Conservation (phyloP, 2,888 invertebrate species). For the Notodonta ziczac region DNA sequence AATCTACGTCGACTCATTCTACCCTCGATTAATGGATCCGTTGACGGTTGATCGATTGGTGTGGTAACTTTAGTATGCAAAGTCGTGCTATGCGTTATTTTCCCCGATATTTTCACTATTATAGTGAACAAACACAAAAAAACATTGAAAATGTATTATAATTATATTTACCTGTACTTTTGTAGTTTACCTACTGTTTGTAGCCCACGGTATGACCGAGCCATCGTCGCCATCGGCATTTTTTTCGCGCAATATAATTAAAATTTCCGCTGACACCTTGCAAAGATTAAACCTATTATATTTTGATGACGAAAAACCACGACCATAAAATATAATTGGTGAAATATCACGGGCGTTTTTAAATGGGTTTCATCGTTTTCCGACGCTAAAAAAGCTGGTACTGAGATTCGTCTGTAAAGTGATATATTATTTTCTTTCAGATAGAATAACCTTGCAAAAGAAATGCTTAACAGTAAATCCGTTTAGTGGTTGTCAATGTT, state of each 20-base stretch:
- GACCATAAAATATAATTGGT: constrained; percentile 34
- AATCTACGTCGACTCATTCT: no score
- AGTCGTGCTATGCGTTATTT: no score
- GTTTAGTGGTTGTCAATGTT: no score
- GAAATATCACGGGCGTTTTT: constrained; percentile 29
- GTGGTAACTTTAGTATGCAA: no score
- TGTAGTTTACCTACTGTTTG: constrained; percentile 14
- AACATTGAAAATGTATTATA: no score
- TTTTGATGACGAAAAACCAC: constrained; percentile 55
- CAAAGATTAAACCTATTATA: constrained; percentile 57
- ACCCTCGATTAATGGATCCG: no score
- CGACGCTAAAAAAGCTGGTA: background rate
- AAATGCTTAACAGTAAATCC: no score
- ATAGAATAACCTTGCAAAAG: no score
- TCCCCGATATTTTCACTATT: background rate
- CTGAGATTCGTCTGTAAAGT: no score
- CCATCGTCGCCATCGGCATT: constrained; percentile 52
- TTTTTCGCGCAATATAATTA: constrained; percentile 64
- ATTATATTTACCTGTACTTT: background rate
- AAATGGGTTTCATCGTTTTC: constrained; percentile 4
- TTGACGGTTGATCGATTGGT: no score
- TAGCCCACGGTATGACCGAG: constrained; percentile 10
- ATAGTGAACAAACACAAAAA: background rate
- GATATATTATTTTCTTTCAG: no score
- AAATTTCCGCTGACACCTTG: constrained; percentile 67